phyloP scores from a whole-genome alignment of 2,888 invertebrate species.

The Pterobdella sp. region DNA sequence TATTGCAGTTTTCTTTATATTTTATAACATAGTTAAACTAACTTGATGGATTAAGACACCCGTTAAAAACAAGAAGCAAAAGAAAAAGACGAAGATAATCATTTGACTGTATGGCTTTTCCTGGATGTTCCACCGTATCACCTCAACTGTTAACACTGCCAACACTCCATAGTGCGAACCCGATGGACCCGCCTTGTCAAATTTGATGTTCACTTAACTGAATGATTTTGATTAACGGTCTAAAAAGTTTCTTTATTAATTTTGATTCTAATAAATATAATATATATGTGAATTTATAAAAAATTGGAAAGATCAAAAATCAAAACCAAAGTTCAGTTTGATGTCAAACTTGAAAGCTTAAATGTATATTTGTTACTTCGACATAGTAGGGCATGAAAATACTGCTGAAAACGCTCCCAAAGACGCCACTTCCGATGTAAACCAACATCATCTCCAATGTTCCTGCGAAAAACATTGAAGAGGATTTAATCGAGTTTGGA shows the following conservation, averaged over 20 bases:
- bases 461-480: too few species aligned
- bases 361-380: constrained; percentile 47
- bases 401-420: constrained; percentile 90
- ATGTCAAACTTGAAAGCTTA: neutral
- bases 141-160: constrained; percentile 84
- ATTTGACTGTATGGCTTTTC: constrained; percentile 41
- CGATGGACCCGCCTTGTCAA: constrained; percentile 80
- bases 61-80: constrained; percentile 44
- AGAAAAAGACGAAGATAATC: constrained; percentile 40
- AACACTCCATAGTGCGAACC: constrained; percentile 91
- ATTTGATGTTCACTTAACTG: too few species aligned
- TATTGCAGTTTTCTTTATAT: too few species aligned
- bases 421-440: constrained; percentile 86
- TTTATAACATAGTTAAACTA: too few species aligned
- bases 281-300: too few species aligned
- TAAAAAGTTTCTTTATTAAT: too few species aligned
- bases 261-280: too few species aligned
- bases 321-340: neutral
- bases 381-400: constrained; percentile 94
- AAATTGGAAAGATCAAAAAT: too few species aligned
- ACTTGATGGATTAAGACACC: constrained; percentile 80
- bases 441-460: constrained; percentile 75
- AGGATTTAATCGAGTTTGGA: too few species aligned
- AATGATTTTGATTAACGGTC: too few species aligned
- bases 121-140: constrained; percentile 81